Evolutionary conservation across 1,140 invertebrate species (phyloP).

Genomic region (Temnothorax longispinosus): DNA sequence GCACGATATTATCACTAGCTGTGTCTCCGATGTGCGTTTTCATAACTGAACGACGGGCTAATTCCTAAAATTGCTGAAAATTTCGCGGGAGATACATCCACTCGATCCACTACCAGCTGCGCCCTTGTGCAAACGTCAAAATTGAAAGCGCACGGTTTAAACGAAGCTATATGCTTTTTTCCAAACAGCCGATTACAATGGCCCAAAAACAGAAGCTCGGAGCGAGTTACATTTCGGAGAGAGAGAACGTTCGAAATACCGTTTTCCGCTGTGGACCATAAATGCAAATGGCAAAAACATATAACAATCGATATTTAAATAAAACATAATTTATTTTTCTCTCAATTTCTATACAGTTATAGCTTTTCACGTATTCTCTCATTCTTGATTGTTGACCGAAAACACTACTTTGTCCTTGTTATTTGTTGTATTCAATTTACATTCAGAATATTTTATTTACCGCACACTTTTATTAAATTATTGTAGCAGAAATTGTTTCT

Average conservation of each 20-base stretch:
- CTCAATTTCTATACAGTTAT: background rate
- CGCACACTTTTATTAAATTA: slow-evolving; percentile 8
- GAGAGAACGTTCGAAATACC: slow-evolving; percentile 32
- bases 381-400: background rate
- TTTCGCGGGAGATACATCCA: background rate
- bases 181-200: slow-evolving; percentile 2
- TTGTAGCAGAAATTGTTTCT: background rate
- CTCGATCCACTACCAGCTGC: background rate
- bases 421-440: background rate
- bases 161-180: slow-evolving; percentile 10
- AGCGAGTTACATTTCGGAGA: background rate
- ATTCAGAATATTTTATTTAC: background rate
- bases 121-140: background rate
- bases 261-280: background rate
- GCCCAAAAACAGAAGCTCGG: background rate
- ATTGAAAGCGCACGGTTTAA: slow-evolving; percentile 18
- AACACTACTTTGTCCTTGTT: background rate
- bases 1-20: background rate
- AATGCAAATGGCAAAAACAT: background rate
- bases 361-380: background rate
- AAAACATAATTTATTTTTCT: background rate
- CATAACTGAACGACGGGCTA: background rate
- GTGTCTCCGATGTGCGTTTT: background rate
- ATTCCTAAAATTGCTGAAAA: slow-evolving; percentile 1
- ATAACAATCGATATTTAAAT: slow-evolving; percentile 23